phyloP scores from a whole-genome alignment of 1,140 invertebrate species.

The Geopemphigus sp. region DNA sequence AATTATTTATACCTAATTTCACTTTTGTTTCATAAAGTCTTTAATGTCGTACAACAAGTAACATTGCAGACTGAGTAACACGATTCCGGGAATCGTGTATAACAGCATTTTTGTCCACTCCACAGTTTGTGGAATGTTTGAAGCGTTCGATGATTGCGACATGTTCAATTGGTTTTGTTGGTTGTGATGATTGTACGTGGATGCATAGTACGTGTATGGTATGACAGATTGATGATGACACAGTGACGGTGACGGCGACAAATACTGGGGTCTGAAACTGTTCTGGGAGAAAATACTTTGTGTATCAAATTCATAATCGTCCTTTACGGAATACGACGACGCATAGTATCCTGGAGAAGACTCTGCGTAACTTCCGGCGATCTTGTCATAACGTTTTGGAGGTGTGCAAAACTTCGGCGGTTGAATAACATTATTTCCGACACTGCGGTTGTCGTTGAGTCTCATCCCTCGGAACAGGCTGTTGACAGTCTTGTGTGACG shows the following conservation, averaged over 20 bases:
- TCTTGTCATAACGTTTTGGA: background rate
- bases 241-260: background rate
- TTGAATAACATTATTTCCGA: background rate
- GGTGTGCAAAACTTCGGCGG: background rate
- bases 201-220: background rate
- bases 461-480: slow-evolving; percentile 25
- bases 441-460: background rate
- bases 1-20: slow-evolving; percentile 27
- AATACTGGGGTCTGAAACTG: background rate
- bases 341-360: background rate
- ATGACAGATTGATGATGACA: slow-evolving; percentile 14
- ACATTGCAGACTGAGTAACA: slow-evolving; percentile 25
- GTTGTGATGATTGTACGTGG: background rate
- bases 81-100: slow-evolving; percentile 25
- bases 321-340: background rate
- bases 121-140: slow-evolving; percentile 10
- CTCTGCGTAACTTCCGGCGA: background rate
- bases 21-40: slow-evolving; percentile 47
- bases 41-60: slow-evolving; percentile 35
- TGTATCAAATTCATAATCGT: slow-evolving; percentile 32
- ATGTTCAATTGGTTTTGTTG: slow-evolving; percentile 2
- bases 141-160: slow-evolving; percentile 28
- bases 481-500: background rate
- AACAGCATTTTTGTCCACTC: slow-evolving; percentile 37
- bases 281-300: slow-evolving; percentile 18